Evolutionary conservation across 2,888 invertebrate species (phyloP).

Genomic region (Tenthredo amoena): DNA sequence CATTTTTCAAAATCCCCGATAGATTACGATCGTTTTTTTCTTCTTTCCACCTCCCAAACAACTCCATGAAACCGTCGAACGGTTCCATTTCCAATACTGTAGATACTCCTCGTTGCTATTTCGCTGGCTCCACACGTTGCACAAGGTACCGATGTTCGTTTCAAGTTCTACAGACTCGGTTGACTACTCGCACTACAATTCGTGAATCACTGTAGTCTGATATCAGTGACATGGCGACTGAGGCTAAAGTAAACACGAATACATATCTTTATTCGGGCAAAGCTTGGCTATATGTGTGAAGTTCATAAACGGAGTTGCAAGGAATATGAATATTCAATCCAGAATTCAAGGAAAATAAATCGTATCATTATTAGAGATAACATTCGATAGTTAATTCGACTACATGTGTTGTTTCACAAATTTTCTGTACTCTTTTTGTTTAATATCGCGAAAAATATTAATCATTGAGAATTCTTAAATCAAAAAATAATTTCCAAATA

Average conservation of each 20-base stretch:
- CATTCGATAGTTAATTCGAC: no score
- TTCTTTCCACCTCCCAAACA: constrained; percentile 56
- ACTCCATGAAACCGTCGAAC: constrained; percentile 62
- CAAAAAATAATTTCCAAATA: no score
- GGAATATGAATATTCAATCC: no score
- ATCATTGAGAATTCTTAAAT: no score
- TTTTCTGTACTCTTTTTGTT: no score
- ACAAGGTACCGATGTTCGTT: neutral
- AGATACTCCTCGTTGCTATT: neutral
- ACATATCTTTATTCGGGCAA: neutral
- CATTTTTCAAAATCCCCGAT: constrained; percentile 56
- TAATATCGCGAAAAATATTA: no score
- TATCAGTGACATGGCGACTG: neutral
- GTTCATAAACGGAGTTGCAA: no score
- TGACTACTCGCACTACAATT: neutral
- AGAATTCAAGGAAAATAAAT: no score
- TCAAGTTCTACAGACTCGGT: neutral
- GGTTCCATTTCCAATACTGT: constrained; percentile 60
- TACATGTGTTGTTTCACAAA: no score
- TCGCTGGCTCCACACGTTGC: neutral
- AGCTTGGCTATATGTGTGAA: no score
- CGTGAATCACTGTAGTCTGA: neutral
- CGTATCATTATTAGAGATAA: no score
- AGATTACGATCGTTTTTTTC: constrained; percentile 55
- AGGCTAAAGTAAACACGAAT: neutral